These are phyloP conservation scores for Polypterus bichir DNA, from an alignment of 2,113 vertebrate genomes.

Conservation along the genomic window DNA sequence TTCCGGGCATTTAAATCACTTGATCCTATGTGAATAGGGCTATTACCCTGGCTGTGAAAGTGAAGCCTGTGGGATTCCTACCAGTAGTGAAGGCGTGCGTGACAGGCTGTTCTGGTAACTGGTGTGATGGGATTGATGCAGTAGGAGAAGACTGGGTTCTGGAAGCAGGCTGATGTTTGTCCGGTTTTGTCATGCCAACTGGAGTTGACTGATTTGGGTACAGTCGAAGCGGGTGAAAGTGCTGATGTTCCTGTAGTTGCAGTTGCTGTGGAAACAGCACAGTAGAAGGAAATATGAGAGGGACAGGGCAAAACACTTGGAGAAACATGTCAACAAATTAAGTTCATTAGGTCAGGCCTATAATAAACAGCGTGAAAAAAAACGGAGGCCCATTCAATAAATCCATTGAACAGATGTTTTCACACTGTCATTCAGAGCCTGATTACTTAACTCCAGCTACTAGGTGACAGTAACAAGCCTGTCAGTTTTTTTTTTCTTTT, in stretches of 20 bases:
- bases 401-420: conserved; percentile 57
- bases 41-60: conserved; percentile 58
- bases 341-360: conserved; percentile 57
- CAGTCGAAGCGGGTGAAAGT: conserved; percentile 40
- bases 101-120: conserved; percentile 48
- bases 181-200: conserved; percentile 52
- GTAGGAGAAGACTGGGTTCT: conserved; percentile 43
- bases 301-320: conserved; percentile 38
- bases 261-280: conserved; percentile 51
- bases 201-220: conserved; percentile 46
- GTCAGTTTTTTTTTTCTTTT: conserved; percentile 20
- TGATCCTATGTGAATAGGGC: conserved; percentile 57
- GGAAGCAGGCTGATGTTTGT: conserved; percentile 48
- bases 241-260: conserved; percentile 39
- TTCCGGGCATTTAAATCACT: conserved; percentile 70
- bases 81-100: conserved; percentile 54
- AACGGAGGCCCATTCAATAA: conserved; percentile 41
- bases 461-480: conserved; percentile 36
- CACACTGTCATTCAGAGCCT: conserved; percentile 27
- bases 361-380: conserved; percentile 44
- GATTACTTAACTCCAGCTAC: conserved; percentile 21
- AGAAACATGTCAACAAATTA: conserved; percentile 54
- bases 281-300: conserved; percentile 52
- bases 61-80: conserved; percentile 50
- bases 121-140: conserved; percentile 41